Evolutionary conservation across 2,888 invertebrate genomes (phyloP), one percentile per base, ranked within the genome.

Genomic region (Anthrax anthrax): DNA sequence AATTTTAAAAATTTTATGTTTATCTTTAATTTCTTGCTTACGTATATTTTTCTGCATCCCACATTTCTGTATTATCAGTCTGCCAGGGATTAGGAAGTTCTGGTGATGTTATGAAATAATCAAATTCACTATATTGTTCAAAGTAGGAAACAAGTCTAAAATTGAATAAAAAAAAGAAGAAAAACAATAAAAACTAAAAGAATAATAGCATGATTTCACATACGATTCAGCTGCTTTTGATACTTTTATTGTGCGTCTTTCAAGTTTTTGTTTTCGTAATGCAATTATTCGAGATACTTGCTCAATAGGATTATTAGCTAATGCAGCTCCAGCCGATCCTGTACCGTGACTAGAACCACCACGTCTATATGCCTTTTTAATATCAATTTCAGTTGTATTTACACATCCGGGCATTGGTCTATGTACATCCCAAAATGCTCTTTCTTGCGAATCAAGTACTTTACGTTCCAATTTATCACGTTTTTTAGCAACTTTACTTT

Each of bases 351-450:
- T 63, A 45, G 67, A 64, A 44, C 64, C 65, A 47, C 70, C 70
- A 44, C 70, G 63, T 23, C 84, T 77, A 51, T 84, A 95, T 41
- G 92, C 81, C 71, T 98, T 98, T 69, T 91, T 92, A 39, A 97
- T 95, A 66, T 99, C 98, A 62, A 97, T 79, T 69, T 98, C 97
- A 1, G 96, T 97, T 1, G 96, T 97, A 70, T 97, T 98, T 34
- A 98, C 95, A 70, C 95, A 96, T 46, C 97, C 97, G 10, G 98
- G 97, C 82, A 96, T 94, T 12, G 98, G 98, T 60, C 98, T 76
- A 67, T 98, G 97, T 0, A 99, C 95, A 70, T 99, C 98, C 98
- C 98, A 98, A 69, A 99, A 99, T 1, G 98, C 98, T 56, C 97
- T 71, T 69, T 99, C 98, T 67, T 99, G 98, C 58, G 95, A 96